A percentile compares a stretch with the other conserved stretches of the same genome.
These are phyloP conservation scores for Luscinia luscinia DNA, from an alignment of 2,797 vertebrate genomes.

Conservation along the genomic window DNA sequence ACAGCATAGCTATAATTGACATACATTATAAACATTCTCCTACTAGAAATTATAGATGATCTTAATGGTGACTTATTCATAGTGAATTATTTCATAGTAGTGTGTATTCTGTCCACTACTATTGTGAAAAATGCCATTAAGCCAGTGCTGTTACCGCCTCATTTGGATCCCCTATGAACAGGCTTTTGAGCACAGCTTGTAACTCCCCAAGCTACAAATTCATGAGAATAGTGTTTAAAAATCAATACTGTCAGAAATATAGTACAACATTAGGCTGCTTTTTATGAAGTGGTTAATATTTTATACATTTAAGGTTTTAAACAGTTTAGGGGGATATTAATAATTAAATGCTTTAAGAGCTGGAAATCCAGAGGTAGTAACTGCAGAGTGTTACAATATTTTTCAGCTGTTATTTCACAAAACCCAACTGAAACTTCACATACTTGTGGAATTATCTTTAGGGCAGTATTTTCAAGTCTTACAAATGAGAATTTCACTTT, in stretches of 20 bases:
- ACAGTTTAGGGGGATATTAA: neutral
- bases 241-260: neutral
- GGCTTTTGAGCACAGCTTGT: neutral
- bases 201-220: neutral
- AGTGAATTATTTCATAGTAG: neutral
- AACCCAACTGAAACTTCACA: neutral
- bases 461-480: neutral
- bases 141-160: neutral
- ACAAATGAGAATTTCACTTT: neutral
- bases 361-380: neutral
- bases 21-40: neutral
- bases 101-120: neutral
- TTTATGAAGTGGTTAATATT: neutral
- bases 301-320: neutral
- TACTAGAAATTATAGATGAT: neutral
- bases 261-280: neutral
- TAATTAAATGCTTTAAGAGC: neutral
- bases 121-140: neutral
- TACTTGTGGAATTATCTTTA: neutral
- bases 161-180: neutral
- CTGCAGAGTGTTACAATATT: neutral
- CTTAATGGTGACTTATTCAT: neutral
- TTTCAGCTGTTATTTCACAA: neutral
- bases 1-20: neutral
- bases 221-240: neutral